Percentiles rank a stretch among this genome's conserved stretches.
Conservation (phyloP, 2,888 invertebrate genomes). For the Tromatobia lineatoria region DNA sequence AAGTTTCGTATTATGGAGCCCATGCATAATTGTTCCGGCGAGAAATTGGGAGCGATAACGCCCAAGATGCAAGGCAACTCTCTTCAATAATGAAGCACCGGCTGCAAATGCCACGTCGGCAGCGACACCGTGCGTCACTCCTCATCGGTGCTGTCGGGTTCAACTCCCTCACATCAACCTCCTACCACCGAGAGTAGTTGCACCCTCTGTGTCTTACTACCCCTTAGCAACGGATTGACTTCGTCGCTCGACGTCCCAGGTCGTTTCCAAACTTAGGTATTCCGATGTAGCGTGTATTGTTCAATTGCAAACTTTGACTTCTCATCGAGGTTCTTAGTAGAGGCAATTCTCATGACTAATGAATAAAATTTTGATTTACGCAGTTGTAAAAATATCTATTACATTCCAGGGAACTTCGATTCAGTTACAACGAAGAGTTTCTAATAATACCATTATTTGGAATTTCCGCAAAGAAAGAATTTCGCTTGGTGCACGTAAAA, state of each 20-base stretch:
- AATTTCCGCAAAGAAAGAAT: too few species aligned
- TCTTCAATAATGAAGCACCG: slow-evolving; percentile 78
- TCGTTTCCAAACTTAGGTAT: slow-evolving; percentile 51
- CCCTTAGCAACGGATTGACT: slow-evolving; percentile 77
- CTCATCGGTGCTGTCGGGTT: slow-evolving; percentile 37
- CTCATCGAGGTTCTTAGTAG: not conserved
- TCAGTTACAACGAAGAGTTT: too few species aligned
- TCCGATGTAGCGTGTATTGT: not conserved
- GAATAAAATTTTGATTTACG: not conserved
- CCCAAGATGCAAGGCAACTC: slow-evolving; percentile 26
- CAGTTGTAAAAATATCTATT: too few species aligned
- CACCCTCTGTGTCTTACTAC: slow-evolving; percentile 78
- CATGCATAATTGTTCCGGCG: slow-evolving; percentile 33
- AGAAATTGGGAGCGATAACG: slow-evolving; percentile 29
- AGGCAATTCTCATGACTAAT: not conserved
- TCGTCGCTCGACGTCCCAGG: slow-evolving; percentile 37
- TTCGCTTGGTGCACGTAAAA: too few species aligned
- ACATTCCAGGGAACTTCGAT: too few species aligned
- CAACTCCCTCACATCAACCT: slow-evolving; percentile 72
- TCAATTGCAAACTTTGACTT: not conserved
- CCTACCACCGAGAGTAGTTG: slow-evolving; percentile 73
- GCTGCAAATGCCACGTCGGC: slow-evolving; percentile 70
- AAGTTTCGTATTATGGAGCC: slow-evolving; percentile 1
- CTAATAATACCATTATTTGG: too few species aligned
- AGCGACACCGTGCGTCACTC: slow-evolving; percentile 54